Base-by-base conservation (phyloP, 2,113 vertebrate species). In the Nothoprocta pentlandii region DNA sequence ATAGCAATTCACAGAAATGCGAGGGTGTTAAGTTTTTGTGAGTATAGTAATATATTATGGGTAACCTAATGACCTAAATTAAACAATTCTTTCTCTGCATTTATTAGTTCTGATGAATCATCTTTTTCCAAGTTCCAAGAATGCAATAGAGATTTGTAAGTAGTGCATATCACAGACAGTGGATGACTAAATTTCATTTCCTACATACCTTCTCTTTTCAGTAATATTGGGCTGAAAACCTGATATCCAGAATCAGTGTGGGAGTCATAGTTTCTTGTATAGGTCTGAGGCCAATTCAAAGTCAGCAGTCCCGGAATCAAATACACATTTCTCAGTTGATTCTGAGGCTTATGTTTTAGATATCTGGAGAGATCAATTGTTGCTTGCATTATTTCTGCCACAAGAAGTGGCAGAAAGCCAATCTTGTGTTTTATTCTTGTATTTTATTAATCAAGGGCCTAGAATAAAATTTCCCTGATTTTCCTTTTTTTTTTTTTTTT, bases 1-100 rank as follows among this genome's bases (percentile, higher is more conserved):
- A 76, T 15, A 93, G 32, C 22, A 88, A 94, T 89, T 92, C 90
- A 85, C 46, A 71, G 76, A 96, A 96, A 93, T 47, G 61, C 0
- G 3, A 71, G 74, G n/a, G 13, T 87, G n/a, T 70, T 0, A 1
- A 81, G 49, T 51, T 90, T 89, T 87, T 94, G 44, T 84, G 74
- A 91, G 66, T 47, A 87, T 34, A 88, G 75, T 46, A 92, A 95
- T 76, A 66, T 68, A 83, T 83, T 94, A 88, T 69, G 59, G 49
- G 32, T 63, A 91, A 86, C 34, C 49, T 92, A 90, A 93, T 73
- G 77, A 91, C 79, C 70, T 77, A 90, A 95, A 95, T 95, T 69
- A 95, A 95, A 85, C 36, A 77, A 76, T 95, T 85, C 22, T 87
- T 87, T 94, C 81, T 83, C 74, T 86, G 23, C 17, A 63, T 88